Evolutionary conservation across 2,113 vertebrate species (phyloP), one percentile per base, ranked within the genome.

Genomic region (Plecotus auritus): DNA sequence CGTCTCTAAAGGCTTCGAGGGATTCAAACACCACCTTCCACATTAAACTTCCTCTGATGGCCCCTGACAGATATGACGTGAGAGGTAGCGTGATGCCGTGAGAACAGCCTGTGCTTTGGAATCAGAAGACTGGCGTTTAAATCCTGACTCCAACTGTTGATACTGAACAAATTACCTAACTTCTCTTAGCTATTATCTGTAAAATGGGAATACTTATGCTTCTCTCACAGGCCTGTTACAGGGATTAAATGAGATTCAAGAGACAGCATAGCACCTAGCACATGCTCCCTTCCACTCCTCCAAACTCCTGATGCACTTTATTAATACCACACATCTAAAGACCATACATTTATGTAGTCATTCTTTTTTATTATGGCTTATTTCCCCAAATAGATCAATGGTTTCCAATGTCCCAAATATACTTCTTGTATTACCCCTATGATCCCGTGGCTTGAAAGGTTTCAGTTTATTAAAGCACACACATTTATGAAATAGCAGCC

Each of bases 401-500:
- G 40, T 45, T 94, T 88, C 37, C 73, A 54, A 28, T 10, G n/a
- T 70, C 83, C 78, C 84, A 18, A 22, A 78, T 49, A 88, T 76
- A 37, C 59, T 96, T 81, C 90, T 93, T 67, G 66, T 72, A 67
- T 73, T 88, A 81, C 35, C 22, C 51, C 17, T 28, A 37, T 4
- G 72, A 89, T 90, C 66, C 49, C 47, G 56, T 9, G 37, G 76
- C 69, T 92, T 85, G 81, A 93, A 94, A 91, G 59, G 69, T 67
- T 73, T 69, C 30, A 30, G 77, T 95, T 95, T 94, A 91, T 90
- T 76, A 94, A 92, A 91, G 88, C 77, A 64, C 91, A 88, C n/a
- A 70, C 56, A 49, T 67, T 80, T 81, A 66, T 66, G 49, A 93
- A 84, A 89, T 51, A 83, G 74, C 17, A 64, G 51, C 16, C 42